phyloP scores from a whole-genome alignment of 1,140 invertebrate genomes.

The Pogonus chalceus region DNA sequence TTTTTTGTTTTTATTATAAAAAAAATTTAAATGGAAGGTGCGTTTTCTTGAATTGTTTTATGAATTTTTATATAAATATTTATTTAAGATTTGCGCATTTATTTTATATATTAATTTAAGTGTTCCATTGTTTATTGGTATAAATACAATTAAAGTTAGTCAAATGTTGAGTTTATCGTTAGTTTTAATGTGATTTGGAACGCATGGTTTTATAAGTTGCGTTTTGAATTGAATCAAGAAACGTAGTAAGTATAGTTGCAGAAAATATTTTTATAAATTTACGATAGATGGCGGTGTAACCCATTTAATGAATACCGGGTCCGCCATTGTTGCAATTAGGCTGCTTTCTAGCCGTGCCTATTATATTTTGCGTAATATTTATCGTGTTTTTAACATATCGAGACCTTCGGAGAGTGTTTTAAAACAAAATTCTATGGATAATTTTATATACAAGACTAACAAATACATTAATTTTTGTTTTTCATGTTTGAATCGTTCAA shows the following conservation, averaged over 20 bases:
- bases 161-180: too few relatives aligned
- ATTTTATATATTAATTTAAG: too few relatives aligned
- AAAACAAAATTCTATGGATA: conserved; percentile 21
- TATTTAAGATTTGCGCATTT: too few relatives aligned
- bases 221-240: not conserved
- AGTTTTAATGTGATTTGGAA: too few relatives aligned
- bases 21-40: too few relatives aligned
- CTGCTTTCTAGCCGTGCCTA: conserved; percentile 29
- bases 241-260: not conserved
- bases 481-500: conserved; percentile 8
- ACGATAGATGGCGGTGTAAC: conserved; percentile 19
- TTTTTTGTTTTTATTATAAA: too few relatives aligned
- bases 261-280: not conserved
- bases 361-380: conserved; percentile 23
- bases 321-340: conserved; percentile 32
- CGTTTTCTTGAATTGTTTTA: too few relatives aligned
- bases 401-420: conserved; percentile 12
- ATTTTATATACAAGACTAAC: conserved; percentile 1
- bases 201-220: too few relatives aligned
- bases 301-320: conserved; percentile 27
- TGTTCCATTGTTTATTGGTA: too few relatives aligned
- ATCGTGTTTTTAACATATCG: conserved; percentile 13
- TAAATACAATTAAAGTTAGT: too few relatives aligned
- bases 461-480: conserved; percentile 11
- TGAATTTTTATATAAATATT: too few relatives aligned